Evolutionary conservation across 2,113 vertebrate genomes (phyloP), one percentile per base, ranked within the genome.

Genomic region (Cinclus mexicanus): DNA sequence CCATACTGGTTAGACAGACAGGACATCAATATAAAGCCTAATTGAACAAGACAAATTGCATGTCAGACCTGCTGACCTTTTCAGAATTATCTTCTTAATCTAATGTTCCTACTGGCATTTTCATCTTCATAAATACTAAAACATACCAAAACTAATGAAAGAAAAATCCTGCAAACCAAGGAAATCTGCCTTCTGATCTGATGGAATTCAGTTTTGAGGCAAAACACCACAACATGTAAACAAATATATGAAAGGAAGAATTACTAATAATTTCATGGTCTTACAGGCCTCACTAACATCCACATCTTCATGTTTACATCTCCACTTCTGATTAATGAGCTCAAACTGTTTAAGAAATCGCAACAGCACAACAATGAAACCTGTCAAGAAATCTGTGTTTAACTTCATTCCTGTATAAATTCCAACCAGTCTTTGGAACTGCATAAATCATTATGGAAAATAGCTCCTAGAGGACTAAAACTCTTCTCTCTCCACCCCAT

Each of bases 61-160:
- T 35, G 50, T 81, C 94, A 92, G 83, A 83, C 82, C 82, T 88
- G 52, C 33, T 72, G 80, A 94, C 95, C 91, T 97, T 95, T 97
- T 74, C 75, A 83, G 61, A 83, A 46, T 82, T 89, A 63, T 61
- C 35, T 82, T 77, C 50, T 29, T 94, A 94, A 96, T 94, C 61
- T 86, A 94, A 92, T 90, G 76, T 94, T 82, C 64, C 83, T 57
- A 35, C 63, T 90, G 61, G 74, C 46, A 29, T n/a, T 91, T 56
- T 56, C 74, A 87, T 83, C 28, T 53, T 50, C 69, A 68, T 71
- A 93, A 96, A 93, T 90, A 95, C 44, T 37, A 75, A 80, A 71
- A 83, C 28, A 67, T 37, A 83, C n/a, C 19, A 72, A 87, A 86
- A 82, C 23, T 78, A 90, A 79, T 35, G 29, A 83, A 87, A 85